Base-by-base conservation (phyloP, 2,797 vertebrate genomes). In the Arvicola amphibius region DNA sequence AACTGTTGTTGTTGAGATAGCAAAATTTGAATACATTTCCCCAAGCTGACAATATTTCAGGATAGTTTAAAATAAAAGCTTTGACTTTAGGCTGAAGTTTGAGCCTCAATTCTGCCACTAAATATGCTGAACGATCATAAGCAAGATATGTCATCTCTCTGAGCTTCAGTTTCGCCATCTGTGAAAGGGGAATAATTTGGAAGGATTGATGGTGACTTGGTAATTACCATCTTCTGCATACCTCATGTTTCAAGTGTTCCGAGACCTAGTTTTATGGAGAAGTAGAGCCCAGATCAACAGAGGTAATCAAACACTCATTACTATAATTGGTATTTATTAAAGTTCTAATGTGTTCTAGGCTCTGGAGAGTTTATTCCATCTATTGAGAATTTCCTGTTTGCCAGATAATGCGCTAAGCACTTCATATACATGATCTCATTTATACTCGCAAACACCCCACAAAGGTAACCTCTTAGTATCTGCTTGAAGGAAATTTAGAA, bases 281-380 rank as follows among this genome's bases (percentile, higher is more conserved):
- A 96, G 65, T 59, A 97, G 96, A 88, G 37, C 59, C 56, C 93
- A 89, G 63, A 87, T 96, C 97, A 92, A 88, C 97, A 96, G 81
- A 97, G 51, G 96, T 92, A 93, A 97, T 97, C 96, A 96, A 95
- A 93, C 81, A 94, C 94, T 95, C 94, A 96, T 97, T 96, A 95
- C 7, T 79, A 2, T 94, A 96, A 97, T 91, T 95, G 96, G 93
- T 94, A 97, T 97, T 96, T 97, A 97, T 97, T 97, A 95, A 97
- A 97, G 56, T 96, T 73, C 78, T 97, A 97, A 98, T 94, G 92
- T 91, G 69, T 94, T 95, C 78, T 76, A 93, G 73, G 85, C 97
- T 93, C 88, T 69, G 46, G 88, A 93, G 94, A 91, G 69, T 51
- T 94, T 92, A 78, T 48, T 87, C 8, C 69, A 87, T 91, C 92